These are phyloP conservation scores for Heteromurus nitidus DNA, from an alignment of 2,888 invertebrate genomes.

Conservation along the genomic window DNA sequence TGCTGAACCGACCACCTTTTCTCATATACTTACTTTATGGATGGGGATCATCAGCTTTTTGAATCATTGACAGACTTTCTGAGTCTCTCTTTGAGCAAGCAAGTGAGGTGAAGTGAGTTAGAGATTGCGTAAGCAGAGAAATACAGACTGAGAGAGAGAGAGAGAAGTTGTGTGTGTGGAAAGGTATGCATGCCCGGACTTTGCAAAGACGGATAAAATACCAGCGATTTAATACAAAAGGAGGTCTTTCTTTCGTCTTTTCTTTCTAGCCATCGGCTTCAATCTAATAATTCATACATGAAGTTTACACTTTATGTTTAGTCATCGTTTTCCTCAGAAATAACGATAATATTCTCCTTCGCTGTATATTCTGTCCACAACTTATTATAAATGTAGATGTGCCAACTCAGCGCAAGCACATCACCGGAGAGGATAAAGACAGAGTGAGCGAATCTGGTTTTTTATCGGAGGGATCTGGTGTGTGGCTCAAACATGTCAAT, in stretches of 20 bases:
- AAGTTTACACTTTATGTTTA: conserved; percentile 58
- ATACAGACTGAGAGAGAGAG: too few relatives aligned
- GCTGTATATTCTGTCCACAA: conserved; percentile 51
- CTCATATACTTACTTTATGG: neutral
- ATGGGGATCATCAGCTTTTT: neutral
- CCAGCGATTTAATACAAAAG: neutral
- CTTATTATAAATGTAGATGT: conserved; percentile 40
- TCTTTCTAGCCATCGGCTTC: conserved; percentile 48
- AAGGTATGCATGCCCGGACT: neutral
- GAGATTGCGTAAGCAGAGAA: too few relatives aligned
- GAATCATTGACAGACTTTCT: too few relatives aligned
- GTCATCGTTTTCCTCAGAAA: conserved; percentile 46
- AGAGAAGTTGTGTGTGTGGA: neutral
- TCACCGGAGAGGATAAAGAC: neutral
- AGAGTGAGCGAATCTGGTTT: conserved; percentile 12
- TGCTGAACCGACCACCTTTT: conserved; percentile 21
- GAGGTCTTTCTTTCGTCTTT: conserved; percentile 12
- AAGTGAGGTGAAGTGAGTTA: neutral
- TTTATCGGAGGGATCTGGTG: conserved; percentile 38
- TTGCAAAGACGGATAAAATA: too few relatives aligned
- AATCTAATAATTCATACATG: conserved; percentile 56
- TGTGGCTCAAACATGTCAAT: conserved; percentile 51
- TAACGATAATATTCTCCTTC: conserved; percentile 40
- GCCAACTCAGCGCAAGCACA: neutral
- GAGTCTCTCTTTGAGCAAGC: neutral